Evolutionary conservation across 2,113 vertebrate genomes (phyloP).

Genomic region (Agapornis roseicollis): DNA sequence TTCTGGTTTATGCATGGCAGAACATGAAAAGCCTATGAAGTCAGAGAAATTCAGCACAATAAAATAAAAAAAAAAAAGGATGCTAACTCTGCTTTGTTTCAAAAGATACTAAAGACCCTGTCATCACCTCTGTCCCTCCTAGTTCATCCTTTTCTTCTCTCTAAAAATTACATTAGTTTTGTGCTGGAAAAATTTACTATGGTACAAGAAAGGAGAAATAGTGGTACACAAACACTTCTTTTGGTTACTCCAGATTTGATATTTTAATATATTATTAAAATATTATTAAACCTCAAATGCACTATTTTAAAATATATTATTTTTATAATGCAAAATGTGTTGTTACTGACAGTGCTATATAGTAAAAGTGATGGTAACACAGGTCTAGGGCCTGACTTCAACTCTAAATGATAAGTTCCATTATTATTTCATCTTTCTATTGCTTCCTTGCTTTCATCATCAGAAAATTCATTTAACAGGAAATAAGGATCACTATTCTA

Average conservation of each 20-base stretch:
- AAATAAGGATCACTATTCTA: not conserved
- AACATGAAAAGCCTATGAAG: not conserved
- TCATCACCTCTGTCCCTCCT: not conserved
- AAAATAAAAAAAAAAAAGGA: not conserved
- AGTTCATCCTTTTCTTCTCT: not conserved
- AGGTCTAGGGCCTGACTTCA: not conserved
- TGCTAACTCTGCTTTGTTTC: not conserved
- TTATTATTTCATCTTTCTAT: not conserved
- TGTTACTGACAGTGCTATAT: not conserved
- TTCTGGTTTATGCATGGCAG: slow-evolving; percentile 18
- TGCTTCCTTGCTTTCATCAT: not conserved
- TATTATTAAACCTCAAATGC: not conserved
- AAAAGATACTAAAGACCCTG: not conserved
- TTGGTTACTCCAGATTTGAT: not conserved
- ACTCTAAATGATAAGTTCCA: not conserved
- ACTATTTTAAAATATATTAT: not conserved
- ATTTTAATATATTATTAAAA: not conserved
- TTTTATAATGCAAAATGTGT: not conserved
- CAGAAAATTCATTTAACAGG: not conserved
- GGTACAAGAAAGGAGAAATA: not conserved
- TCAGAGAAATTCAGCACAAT: not conserved
- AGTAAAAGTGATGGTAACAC: not conserved
- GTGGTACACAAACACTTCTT: not conserved
- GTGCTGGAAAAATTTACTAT: not conserved
- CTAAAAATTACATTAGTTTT: not conserved